Evolutionary conservation across 1,140 invertebrate genomes (phyloP).

Genomic region (Meloidogyne chitwoodi): DNA sequence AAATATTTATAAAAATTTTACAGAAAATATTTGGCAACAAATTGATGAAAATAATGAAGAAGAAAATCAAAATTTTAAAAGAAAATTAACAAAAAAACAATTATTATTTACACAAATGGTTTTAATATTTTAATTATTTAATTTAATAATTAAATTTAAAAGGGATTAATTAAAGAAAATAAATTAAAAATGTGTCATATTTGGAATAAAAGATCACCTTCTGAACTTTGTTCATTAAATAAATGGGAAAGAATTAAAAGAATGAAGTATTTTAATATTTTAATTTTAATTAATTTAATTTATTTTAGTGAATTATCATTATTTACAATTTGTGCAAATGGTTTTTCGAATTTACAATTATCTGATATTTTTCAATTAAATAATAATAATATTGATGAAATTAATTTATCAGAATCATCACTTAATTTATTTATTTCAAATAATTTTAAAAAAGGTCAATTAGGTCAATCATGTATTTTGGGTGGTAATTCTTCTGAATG

Average conservation of each 20-base stretch:
- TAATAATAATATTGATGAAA: constrained; percentile 32
- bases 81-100: neutral
- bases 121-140: neutral
- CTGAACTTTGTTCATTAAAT: constrained; percentile 31
- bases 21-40: neutral
- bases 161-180: neutral
- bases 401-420: constrained; percentile 25
- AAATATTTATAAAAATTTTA: neutral
- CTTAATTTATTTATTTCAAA: constrained; percentile 29
- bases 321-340: constrained; percentile 36
- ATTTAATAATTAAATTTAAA: neutral
- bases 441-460: constrained; percentile 29
- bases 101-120: neutral
- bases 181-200: constrained; percentile 40
- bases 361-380: constrained; percentile 44
- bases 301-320: constrained; percentile 26
- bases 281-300: neutral
- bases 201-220: constrained; percentile 39
- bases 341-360: constrained; percentile 34
- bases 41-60: neutral
- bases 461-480: constrained; percentile 36
- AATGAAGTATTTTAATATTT: constrained; percentile 11
- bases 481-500: constrained; percentile 33
- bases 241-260: constrained; percentile 33
- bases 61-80: neutral